phyloP scores from a whole-genome alignment of 2,113 vertebrate genomes.

The Scartelaos histophorus region DNA sequence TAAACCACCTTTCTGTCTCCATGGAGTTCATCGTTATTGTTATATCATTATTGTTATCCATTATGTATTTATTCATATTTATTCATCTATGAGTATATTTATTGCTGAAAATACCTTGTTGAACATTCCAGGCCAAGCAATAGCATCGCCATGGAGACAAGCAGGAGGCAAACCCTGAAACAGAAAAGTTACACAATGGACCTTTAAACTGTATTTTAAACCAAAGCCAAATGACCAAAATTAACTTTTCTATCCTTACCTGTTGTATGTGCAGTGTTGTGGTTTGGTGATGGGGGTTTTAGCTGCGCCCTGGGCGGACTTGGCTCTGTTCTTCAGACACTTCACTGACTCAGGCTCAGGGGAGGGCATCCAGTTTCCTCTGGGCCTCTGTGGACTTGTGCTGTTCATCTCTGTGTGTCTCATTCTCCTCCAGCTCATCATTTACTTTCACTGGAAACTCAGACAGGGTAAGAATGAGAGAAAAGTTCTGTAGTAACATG shows the following conservation, averaged over 20 bases:
- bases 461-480: slow-evolving; percentile 44
- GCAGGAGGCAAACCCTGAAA: too few species aligned
- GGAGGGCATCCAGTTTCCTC: slow-evolving; percentile 15
- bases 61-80: too few species aligned
- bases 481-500: not conserved
- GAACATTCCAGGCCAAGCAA: not conserved
- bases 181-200: not conserved
- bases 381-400: slow-evolving; percentile 42
- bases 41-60: too few species aligned
- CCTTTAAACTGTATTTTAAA: not conserved
- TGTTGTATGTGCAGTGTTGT: not conserved
- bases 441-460: slow-evolving; percentile 65
- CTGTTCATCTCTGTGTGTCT: slow-evolving; percentile 58
- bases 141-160: too few species aligned
- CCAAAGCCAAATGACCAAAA: not conserved
- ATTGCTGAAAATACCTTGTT: not conserved
- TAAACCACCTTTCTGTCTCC: too few species aligned
- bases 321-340: slow-evolving; percentile 57
- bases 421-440: slow-evolving; percentile 58
- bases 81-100: too few species aligned
- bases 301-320: slow-evolving; percentile 59
- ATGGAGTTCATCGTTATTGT: too few species aligned
- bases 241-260: not conserved
- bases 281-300: slow-evolving; percentile 52
- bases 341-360: not conserved